phyloP scores from a whole-genome alignment of 2,797 vertebrate species.

The Enoplosus armatus region DNA sequence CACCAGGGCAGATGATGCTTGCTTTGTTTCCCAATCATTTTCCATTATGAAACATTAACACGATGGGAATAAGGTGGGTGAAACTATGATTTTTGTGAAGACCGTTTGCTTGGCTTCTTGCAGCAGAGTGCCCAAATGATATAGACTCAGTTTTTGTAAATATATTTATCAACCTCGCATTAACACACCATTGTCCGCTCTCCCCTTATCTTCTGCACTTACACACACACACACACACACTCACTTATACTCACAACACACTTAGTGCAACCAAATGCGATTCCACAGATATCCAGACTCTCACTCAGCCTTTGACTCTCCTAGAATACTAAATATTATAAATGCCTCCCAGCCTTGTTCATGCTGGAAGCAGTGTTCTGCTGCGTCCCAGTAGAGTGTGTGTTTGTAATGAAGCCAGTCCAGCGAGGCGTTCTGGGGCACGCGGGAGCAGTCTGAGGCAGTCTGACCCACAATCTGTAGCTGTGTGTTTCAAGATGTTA shows the following conservation, averaged over 20 bases:
- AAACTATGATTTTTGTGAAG: not conserved
- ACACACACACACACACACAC: conserved; percentile 22
- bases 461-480: conserved; percentile 49
- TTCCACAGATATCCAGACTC: conserved; percentile 39
- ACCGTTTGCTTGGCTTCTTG: not conserved
- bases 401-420: conserved; percentile 31
- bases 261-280: conserved; percentile 28
- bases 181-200: conserved; percentile 50
- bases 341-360: conserved; percentile 41
- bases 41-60: not conserved
- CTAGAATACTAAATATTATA: conserved; percentile 44
- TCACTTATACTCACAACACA: conserved; percentile 21
- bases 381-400: conserved; percentile 40
- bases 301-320: conserved; percentile 43
- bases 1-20: conserved; percentile 28
- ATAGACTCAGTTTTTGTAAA: conserved; percentile 1
- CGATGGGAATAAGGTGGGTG: not conserved
- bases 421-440: conserved; percentile 23
- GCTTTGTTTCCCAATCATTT: not conserved
- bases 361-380: conserved; percentile 32
- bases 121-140: not conserved
- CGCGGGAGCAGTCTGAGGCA: conserved; percentile 19
- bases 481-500: conserved; percentile 32
- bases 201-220: conserved; percentile 18
- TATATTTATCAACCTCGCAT: conserved; percentile 1